phyloP scores from a whole-genome alignment of 1,140 invertebrate species.

The Zaprionus kolodkinae region DNA sequence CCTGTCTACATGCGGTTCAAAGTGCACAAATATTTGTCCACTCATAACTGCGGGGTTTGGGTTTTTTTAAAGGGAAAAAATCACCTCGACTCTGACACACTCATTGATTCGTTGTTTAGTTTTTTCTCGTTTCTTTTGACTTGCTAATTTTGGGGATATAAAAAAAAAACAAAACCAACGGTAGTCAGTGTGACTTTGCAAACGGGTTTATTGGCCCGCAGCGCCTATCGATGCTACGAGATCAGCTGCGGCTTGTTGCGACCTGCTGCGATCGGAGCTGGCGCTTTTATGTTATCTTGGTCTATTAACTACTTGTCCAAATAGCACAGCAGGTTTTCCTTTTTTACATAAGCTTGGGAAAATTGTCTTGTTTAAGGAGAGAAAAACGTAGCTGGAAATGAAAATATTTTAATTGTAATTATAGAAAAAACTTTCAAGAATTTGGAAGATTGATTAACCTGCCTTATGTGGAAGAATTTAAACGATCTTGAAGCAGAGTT shows the following conservation, averaged over 20 bases:
- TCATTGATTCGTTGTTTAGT: slow-evolving; percentile 11
- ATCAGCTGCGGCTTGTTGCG: slow-evolving; percentile 23
- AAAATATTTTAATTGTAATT: neutral
- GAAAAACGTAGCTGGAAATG: neutral
- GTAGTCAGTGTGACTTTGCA: slow-evolving; percentile 35
- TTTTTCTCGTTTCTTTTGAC: slow-evolving; percentile 1
- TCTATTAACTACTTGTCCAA: slow-evolving; percentile 43
- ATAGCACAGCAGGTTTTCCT: slow-evolving; percentile 62
- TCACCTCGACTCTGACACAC: slow-evolving; percentile 6
- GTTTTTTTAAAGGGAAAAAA: slow-evolving; percentile 9
- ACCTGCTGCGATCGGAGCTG: slow-evolving; percentile 10
- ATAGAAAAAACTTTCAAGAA: neutral
- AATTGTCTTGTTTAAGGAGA: neutral
- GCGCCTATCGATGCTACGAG: slow-evolving; percentile 27
- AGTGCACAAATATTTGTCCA: slow-evolving; percentile 71
- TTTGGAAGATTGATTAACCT: too few species aligned
- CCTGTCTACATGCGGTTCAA: slow-evolving; percentile 30
- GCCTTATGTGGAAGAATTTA: too few species aligned
- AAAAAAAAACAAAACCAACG: slow-evolving; percentile 5
- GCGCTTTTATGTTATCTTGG: slow-evolving; percentile 51
- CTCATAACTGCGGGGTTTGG: slow-evolving; percentile 48
- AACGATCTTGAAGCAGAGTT: too few species aligned
- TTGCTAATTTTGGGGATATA: slow-evolving; percentile 22
- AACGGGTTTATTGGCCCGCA: slow-evolving; percentile 44
- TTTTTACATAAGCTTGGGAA: slow-evolving; percentile 50